These are phyloP conservation scores for Riparia riparia DNA, from an alignment of 2,113 vertebrate species.

Conservation along the genomic window DNA sequence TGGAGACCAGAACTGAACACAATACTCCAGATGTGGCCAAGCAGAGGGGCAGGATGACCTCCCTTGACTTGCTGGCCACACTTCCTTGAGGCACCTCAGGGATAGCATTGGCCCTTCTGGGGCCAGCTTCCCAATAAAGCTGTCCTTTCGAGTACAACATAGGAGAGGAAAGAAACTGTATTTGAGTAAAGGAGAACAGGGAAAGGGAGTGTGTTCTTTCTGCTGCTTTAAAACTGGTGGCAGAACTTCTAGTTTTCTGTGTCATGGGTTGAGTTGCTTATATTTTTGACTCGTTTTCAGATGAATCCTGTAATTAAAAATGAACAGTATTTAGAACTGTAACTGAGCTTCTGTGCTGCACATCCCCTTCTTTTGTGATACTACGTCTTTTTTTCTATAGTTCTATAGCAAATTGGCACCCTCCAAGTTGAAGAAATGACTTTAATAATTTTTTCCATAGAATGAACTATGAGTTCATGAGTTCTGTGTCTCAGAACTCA, in stretches of 20 bases:
- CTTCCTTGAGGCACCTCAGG: not conserved
- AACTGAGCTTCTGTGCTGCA: not conserved
- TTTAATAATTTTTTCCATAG: slow-evolving; percentile 1
- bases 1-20: not conserved
- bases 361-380: not conserved
- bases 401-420: not conserved
- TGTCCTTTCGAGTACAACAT: not conserved
- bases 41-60: not conserved
- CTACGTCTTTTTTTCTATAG: not conserved
- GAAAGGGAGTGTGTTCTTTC: not conserved
- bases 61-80: not conserved
- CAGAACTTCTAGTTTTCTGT: not conserved
- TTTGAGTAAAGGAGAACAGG: not conserved
- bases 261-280: not conserved
- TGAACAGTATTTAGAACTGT: not conserved
- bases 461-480: not conserved
- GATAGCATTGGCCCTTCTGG: not conserved
- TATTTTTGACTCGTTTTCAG: not conserved
- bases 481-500: not conserved
- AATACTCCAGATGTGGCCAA: not conserved
- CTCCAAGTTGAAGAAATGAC: not conserved
- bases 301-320: not conserved
- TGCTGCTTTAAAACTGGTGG: not conserved
- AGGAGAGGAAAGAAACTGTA: not conserved
- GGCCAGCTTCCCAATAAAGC: not conserved